phyloP scores from a whole-genome alignment of 2,113 vertebrate genomes.

The Furnarius figulus region DNA sequence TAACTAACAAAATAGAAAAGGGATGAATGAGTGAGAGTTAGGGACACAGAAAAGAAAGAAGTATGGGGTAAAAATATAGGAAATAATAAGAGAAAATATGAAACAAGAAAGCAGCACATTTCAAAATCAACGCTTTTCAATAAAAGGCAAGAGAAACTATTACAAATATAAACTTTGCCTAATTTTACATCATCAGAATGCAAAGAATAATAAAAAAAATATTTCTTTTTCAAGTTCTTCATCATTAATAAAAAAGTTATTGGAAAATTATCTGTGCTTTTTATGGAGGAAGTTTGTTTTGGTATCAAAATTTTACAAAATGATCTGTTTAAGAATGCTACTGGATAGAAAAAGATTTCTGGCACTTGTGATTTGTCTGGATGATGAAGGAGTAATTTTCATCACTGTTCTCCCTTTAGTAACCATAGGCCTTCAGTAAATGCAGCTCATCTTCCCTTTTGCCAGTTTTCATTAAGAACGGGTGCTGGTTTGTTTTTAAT shows the following conservation, averaged over 20 bases:
- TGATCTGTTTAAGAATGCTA: neutral
- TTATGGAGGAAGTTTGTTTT: neutral
- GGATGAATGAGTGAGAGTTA: neutral
- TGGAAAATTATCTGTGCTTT: neutral
- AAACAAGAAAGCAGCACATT: neutral
- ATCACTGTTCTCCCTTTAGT: neutral
- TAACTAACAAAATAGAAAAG: neutral
- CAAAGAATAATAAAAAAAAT: neutral
- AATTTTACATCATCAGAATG: neutral
- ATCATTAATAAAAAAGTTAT: neutral
- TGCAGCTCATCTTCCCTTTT: neutral
- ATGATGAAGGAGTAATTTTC: neutral
- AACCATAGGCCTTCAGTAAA: neutral
- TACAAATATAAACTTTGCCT: neutral
- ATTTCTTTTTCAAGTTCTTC: neutral
- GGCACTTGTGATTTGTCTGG: neutral
- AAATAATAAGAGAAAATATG: neutral
- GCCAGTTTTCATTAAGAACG: neutral
- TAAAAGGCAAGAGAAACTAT: neutral
- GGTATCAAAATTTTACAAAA: neutral
- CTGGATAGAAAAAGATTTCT: neutral
- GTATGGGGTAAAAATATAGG: neutral
- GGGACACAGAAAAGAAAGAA: neutral
- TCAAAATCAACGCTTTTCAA: neutral
- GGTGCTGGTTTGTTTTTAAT: neutral